Percentiles rank a stretch among this genome's conserved stretches.
These are phyloP conservation scores for Bubalus kerabau DNA, from an alignment of 2,113 vertebrate genomes.

Conservation along the genomic window DNA sequence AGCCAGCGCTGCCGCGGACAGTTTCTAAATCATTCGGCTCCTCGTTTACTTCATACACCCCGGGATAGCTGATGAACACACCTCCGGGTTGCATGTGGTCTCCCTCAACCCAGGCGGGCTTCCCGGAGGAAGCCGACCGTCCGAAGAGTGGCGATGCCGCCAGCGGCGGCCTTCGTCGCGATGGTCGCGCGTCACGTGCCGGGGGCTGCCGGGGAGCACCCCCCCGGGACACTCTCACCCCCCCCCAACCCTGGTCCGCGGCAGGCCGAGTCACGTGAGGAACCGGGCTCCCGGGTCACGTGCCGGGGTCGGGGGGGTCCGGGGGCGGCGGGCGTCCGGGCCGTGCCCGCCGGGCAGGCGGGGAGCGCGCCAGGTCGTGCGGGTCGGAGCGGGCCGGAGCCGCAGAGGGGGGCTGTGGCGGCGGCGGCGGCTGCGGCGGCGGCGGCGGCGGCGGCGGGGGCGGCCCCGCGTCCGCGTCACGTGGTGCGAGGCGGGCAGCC, in stretches of 20 bases:
- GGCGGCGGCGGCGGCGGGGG: slow-evolving; percentile 18
- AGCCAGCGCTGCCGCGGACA: neutral
- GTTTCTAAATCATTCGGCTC: neutral
- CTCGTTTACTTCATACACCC: neutral
- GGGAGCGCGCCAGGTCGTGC: neutral
- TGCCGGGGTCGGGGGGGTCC: neutral
- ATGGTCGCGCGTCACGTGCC: neutral
- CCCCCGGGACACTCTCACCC: neutral
- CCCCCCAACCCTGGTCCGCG: neutral
- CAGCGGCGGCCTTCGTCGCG: neutral
- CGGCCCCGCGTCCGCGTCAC: slow-evolving; percentile 72
- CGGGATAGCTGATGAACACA: neutral
- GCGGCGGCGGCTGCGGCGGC: neutral
- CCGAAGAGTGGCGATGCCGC: neutral
- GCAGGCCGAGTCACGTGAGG: slow-evolving; percentile 27
- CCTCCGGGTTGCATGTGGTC: neutral
- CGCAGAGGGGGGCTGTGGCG: neutral
- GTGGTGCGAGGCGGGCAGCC: slow-evolving; percentile 88
- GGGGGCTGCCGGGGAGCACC: neutral
- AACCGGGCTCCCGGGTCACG: slow-evolving; percentile 36
- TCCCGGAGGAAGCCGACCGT: neutral
- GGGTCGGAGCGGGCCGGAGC: neutral
- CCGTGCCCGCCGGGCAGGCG: neutral
- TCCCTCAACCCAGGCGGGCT: neutral
- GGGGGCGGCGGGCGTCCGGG: neutral